phyloP scores from a whole-genome alignment of 2,113 vertebrate species.

The Bathybates hornii region DNA sequence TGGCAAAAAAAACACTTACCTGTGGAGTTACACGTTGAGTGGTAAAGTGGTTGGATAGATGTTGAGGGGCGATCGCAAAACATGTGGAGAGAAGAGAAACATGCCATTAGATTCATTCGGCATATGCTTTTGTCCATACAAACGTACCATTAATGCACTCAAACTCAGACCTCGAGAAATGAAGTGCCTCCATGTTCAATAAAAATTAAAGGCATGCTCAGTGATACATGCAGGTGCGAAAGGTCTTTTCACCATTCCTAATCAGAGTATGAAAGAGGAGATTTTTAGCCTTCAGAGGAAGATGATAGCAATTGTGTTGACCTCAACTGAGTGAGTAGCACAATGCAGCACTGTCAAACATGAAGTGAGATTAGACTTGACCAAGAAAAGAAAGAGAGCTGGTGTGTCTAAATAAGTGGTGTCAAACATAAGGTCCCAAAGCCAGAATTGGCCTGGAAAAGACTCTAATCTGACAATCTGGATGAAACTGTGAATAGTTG shows the following conservation, averaged over 20 bases:
- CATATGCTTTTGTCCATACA: background rate
- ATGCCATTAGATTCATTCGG: background rate
- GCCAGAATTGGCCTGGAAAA: background rate
- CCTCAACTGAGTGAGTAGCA: background rate
- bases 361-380: background rate
- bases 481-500: background rate
- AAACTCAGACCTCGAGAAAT: background rate
- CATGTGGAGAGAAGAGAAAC: slow-evolving; percentile 33
- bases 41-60: background rate
- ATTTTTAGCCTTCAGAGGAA: background rate
- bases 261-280: background rate
- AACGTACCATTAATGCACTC: background rate
- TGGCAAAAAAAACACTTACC: slow-evolving; percentile 48
- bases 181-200: background rate
- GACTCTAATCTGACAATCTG: background rate
- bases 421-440: background rate
- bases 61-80: background rate
- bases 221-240: background rate
- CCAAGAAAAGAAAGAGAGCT: background rate
- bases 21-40: background rate
- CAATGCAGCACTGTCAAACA: background rate
- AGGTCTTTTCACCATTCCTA: background rate
- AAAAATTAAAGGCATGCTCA: background rate
- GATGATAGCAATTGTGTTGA: background rate
- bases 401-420: background rate